Base-by-base conservation (phyloP, 2,113 vertebrate genomes). In the Polypterus senegalus region DNA sequence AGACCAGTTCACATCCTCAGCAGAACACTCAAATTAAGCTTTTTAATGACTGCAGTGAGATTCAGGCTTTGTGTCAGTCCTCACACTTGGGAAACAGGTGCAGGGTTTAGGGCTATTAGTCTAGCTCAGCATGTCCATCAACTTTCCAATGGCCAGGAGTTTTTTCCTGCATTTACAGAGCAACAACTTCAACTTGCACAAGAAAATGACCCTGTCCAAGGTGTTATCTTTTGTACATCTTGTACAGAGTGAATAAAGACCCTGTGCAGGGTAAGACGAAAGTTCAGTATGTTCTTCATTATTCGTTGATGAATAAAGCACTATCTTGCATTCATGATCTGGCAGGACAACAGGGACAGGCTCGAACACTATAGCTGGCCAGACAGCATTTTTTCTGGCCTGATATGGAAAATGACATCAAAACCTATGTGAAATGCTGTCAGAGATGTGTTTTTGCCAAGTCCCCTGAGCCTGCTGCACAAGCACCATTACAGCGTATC, bases 221-320 rank as follows among this genome's bases (percentile, higher is more conserved):
- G 64, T 60, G 3, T 10, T 66, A 1, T 58, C 10, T 9, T 69
- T 53, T 44, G 54, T 69, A 44, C 4, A 47, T 63, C 3, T 6
- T 63, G 4, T 63, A 58, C 7, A 63, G 54, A 43, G 55, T 58
- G 47, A 43, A 2, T 63, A 57, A 63, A 45, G 48, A 58, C 58
- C 47, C 47, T 9, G 2, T 58, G 54, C 47, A 54, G 3, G 11
- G 62, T 3, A 57, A 63, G 27, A 63, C 9, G 47, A 5, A n/a
- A 2, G 9, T 45, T 9, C 62, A 63, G 11, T 63, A 49, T 58
- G 54, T 58, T n/a, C n/a, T n/a, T n/a, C n/a, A n/a, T n/a, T n/a
- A n/a, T n/a, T n/a, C n/a, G n/a, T n/a, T n/a, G n/a, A n/a, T n/a
- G n/a, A n/a, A n/a, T n/a, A n/a, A n/a, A n/a, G n/a, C n/a, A n/a